Percentiles rank a stretch among this genome's conserved stretches.
phyloP scores from a whole-genome alignment of 2,888 invertebrate species.

The Tipula lateralis region DNA sequence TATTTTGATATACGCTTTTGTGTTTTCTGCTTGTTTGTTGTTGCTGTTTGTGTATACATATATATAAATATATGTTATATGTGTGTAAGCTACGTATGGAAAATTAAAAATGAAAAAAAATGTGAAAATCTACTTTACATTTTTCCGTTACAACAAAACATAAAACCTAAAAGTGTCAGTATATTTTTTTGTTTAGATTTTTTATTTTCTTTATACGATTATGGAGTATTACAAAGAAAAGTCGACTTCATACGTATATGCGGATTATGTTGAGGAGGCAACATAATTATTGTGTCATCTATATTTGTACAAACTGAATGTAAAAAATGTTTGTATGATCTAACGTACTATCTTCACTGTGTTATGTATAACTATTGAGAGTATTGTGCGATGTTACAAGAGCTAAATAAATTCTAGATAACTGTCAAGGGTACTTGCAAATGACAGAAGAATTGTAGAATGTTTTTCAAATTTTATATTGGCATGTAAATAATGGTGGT shows the following conservation, averaged over 20 bases:
- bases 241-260: neutral
- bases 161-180: conserved; percentile 15
- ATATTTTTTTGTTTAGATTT: neutral
- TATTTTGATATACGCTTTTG: neutral
- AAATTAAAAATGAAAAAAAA: neutral
- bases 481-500: too few relatives aligned
- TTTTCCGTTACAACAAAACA: neutral
- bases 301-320: neutral
- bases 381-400: neutral
- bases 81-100: neutral
- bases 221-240: neutral
- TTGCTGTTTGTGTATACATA: neutral
- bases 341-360: neutral
- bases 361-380: neutral
- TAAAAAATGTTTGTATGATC: neutral
- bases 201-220: neutral
- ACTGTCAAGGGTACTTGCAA: neutral
- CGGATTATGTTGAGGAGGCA: neutral
- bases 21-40: neutral
- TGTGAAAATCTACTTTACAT: conserved; percentile 5
- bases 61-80: neutral
- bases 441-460: neutral
- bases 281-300: neutral
- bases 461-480: too few relatives aligned
- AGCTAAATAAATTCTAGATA: neutral